Percentiles rank a stretch among this genome's conserved stretches.
These are phyloP conservation scores for Trypoxylon attenuatum DNA, from an alignment of 2,888 invertebrate genomes.

Conservation along the genomic window DNA sequence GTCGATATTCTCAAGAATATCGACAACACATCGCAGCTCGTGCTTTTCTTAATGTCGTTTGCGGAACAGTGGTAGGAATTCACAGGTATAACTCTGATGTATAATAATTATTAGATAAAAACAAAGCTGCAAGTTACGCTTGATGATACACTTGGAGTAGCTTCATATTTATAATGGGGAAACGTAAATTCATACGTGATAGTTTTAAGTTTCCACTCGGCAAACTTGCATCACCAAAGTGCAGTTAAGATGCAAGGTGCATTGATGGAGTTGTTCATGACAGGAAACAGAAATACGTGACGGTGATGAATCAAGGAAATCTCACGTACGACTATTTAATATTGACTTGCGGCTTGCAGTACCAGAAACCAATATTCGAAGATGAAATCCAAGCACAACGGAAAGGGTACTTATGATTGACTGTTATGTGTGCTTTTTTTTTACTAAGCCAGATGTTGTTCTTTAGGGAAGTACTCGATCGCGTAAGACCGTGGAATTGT, in stretches of 20 bases:
- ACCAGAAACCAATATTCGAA: slow-evolving; percentile 46
- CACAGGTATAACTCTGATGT: slow-evolving; percentile 77
- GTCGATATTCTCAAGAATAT: slow-evolving; percentile 77
- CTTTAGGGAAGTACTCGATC: slow-evolving; percentile 30
- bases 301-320: slow-evolving; percentile 69
- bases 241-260: neutral
- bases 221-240: neutral
- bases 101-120: no score
- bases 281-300: slow-evolving; percentile 77
- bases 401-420: slow-evolving; percentile 48
- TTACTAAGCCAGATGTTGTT: no score
- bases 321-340: slow-evolving; percentile 70
- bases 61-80: slow-evolving; percentile 77
- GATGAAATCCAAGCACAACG: slow-evolving; percentile 27
- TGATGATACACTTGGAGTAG: no score
- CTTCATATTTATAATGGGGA: no score
- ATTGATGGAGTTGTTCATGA: neutral
- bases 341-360: slow-evolving; percentile 67
- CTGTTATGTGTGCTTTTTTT: neutral
- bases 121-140: no score
- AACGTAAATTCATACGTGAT: neutral
- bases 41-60: slow-evolving; percentile 81
- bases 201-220: neutral
- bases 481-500: slow-evolving; percentile 78
- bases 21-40: slow-evolving; percentile 78